A percentile compares a stretch with the other conserved stretches of the same genome.
These are phyloP conservation scores for Enteromius treurensis DNA, from an alignment of 2,797 vertebrate genomes.

Conservation along the genomic window DNA sequence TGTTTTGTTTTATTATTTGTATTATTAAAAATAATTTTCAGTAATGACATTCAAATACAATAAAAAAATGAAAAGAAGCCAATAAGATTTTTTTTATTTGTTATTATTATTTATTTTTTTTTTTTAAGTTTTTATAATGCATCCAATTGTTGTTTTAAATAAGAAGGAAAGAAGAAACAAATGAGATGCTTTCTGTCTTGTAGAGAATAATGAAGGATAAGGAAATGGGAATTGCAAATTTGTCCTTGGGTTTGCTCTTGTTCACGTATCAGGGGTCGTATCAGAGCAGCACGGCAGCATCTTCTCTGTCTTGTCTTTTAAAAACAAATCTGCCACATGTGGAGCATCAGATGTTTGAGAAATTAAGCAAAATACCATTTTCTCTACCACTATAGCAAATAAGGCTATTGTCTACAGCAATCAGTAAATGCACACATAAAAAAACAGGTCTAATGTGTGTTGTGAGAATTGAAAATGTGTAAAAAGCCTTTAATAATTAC, in stretches of 20 bases:
- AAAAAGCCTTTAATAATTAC: constrained; percentile 13
- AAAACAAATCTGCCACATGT: constrained; percentile 10
- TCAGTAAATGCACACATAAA: not conserved
- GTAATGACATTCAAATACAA: too few species aligned
- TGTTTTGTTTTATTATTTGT: too few species aligned
- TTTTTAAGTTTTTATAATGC: not conserved
- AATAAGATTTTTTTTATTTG: not conserved
- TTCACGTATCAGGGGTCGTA: constrained; percentile 6
- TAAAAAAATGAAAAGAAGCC: not conserved
- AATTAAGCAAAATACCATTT: not conserved
- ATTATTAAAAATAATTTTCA: too few species aligned
- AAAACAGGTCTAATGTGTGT: not conserved
- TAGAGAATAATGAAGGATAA: not conserved
- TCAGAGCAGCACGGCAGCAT: not conserved
- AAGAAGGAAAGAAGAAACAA: not conserved
- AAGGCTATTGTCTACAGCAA: not conserved
- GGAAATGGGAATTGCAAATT: not conserved
- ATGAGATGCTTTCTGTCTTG: not conserved
- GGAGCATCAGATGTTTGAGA: constrained; percentile 9
- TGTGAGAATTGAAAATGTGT: not conserved
- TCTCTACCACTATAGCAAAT: not conserved
- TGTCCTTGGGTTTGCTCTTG: constrained; percentile 1
- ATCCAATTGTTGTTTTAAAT: not conserved
- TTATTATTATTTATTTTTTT: too few species aligned
- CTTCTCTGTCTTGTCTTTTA: constrained; percentile 22